Base-by-base conservation (phyloP, 2,888 invertebrate genomes). In the Alloplasta piceator region DNA sequence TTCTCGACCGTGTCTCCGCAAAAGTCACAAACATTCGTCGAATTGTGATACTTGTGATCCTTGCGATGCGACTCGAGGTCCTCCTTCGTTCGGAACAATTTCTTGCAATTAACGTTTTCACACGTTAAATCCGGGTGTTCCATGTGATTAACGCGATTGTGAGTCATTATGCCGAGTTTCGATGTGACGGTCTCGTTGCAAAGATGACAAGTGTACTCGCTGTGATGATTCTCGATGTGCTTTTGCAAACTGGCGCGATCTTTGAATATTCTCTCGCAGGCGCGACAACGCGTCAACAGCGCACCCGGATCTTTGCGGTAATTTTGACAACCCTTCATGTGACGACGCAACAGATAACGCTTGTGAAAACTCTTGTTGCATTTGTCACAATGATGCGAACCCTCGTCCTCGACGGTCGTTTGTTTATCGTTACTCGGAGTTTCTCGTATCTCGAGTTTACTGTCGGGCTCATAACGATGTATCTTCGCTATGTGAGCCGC, bases 321-420 rank as follows among this genome's bases (percentile, higher is more conserved):
- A 73, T 92, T 92, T 83, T 94, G 94, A 86, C 94, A 94, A 80
- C 94, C 94, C 83, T 94, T 94, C 90, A 93, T 93, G 86, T 94
- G 94, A 86, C 94, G 94, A 76, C 94, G 93, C 26, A 94, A 86
- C 14, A 94, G 87, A 70, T 94, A 92, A 60, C 93, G 92, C 83
- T 94, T 94, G 80, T 94, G 93, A 87, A 94, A 94, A 5, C 93
- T 92, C 86, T 94, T 94, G 55, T 93, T 92, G 83, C 94, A 94
- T 84, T 94, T 94, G 1, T 93, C 93, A 74, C 94, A 94, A 71
- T 93, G 93, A 86, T 93, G 93, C 5, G 93, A 90, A 3, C 92
- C 93, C 50, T 92, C 93, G 67, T 93, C 93, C n/a, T 91, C 91
- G 0, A 91, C 90, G 90, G 80, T 91, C 88, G 78, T 90, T 92